Base-by-base conservation (phyloP, 1,140 invertebrate species). In the Solenopsis fugax region DNA sequence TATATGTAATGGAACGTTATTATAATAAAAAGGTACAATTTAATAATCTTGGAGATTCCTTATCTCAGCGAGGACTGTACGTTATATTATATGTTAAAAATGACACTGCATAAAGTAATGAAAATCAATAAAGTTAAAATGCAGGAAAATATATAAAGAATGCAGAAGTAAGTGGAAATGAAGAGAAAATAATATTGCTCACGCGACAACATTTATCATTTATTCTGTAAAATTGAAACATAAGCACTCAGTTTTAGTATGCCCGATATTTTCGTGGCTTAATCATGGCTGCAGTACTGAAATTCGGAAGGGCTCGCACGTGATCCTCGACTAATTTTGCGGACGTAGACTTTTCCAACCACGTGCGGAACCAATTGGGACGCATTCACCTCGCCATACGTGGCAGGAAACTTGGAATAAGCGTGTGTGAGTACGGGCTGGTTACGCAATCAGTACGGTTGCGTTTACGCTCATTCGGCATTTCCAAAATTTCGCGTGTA, bases 291-390 rank as follows among this genome's bases (percentile, higher is more conserved):
- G 4, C 13, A 34, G 34, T 45, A 72, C 41, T 29, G 60, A 75
- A 75, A 84, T 60, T 60, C n/a, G 29, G 5, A 71, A 84, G 24
- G 18, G 21, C 45, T 84, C 24, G 37, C 41, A 73, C 41, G 24
- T 73, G 50, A 82, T n/a, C 41, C 37, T n/a, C 54, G 29, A 18
- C 13, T 75, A 60, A 60, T 50, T 73, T 75, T 60, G 41, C 80
- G 18, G 48, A 37, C 80, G 54, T 75, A 75, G n/a, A 84, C 69
- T 58, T 86, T 89, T 81, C 82, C 50, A 18, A 50, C 45, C 88
- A 86, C 87, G 87, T 77, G n/a, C 71, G 37, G n/a, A 12, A 54
- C 56, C 73, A 89, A 89, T 89, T 82, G 62, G 12, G 18, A 45
- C 37, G 58, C 54, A 56, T 75, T 72, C 58, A 52, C 4, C n/a